Percentiles rank a stretch among this genome's conserved stretches.
Evolutionary conservation across 2,888 invertebrate species (phyloP).

Genomic region (Pycnomerus fuliginosus): DNA sequence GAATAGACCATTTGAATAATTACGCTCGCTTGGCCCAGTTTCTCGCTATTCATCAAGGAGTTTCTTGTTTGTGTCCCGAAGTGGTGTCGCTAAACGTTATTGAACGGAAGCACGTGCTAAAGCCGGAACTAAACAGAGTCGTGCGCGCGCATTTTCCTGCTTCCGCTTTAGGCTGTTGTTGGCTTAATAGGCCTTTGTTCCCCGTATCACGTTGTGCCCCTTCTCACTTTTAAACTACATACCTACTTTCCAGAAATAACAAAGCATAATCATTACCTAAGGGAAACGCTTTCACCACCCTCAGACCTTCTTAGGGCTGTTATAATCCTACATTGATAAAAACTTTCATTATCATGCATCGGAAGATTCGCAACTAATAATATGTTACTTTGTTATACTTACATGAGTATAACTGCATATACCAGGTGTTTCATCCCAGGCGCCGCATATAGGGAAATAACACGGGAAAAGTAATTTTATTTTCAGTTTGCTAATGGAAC

Average conservation of each 20-base stretch:
- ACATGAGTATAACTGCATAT: too few species aligned
- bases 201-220: constrained; percentile 4
- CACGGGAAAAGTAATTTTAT: too few species aligned
- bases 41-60: constrained; percentile 26
- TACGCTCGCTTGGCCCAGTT: constrained; percentile 26
- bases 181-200: constrained; percentile 34
- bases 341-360: background rate
- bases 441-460: too few species aligned
- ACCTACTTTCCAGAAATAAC: constrained; percentile 17
- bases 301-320: too few species aligned
- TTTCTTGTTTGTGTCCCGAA: constrained; percentile 32
- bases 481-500: too few species aligned
- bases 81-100: constrained; percentile 34
- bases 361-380: background rate
- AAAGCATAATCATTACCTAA: constrained; percentile 11
- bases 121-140: constrained; percentile 35
- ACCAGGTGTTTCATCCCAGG: too few species aligned
- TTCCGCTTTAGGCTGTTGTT: constrained; percentile 29
- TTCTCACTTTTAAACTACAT: constrained; percentile 19
- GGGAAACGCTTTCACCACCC: constrained; percentile 12
- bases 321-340: background rate
- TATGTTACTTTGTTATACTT: too few species aligned
- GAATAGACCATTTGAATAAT: constrained; percentile 30
- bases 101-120: constrained; percentile 42
- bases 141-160: constrained; percentile 32